Evolutionary conservation across 2,113 vertebrate genomes (phyloP).

Genomic region (Elachura formosa): DNA sequence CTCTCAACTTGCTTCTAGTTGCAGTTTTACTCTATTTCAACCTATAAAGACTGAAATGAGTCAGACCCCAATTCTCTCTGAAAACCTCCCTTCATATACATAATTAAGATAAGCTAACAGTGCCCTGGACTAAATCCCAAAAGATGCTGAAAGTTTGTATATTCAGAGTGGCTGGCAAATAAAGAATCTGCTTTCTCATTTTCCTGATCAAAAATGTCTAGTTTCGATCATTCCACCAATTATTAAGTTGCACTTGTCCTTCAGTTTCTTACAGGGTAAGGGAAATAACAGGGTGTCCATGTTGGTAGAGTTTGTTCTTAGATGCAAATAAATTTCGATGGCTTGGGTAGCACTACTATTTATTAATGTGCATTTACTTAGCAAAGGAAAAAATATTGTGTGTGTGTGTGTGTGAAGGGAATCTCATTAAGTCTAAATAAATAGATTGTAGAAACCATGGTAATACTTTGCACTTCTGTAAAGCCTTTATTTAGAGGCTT

Average conservation of each 20-base stretch:
- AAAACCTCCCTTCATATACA: background rate
- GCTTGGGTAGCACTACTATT: background rate
- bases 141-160: background rate
- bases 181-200: background rate
- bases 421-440: conserved; percentile 61
- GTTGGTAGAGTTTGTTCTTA: background rate
- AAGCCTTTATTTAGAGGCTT: conserved; percentile 45
- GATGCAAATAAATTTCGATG: background rate
- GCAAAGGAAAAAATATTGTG: background rate
- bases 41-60: background rate
- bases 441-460: conserved; percentile 27
- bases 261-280: background rate
- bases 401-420: background rate
- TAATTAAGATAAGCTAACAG: background rate
- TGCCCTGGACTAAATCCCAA: background rate
- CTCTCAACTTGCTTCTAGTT: background rate
- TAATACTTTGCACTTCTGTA: conserved; percentile 46
- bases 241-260: background rate
- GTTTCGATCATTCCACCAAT: background rate
- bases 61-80: background rate
- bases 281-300: background rate
- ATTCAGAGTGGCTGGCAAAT: background rate
- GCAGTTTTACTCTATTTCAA: background rate
- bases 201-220: background rate
- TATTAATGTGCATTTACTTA: conserved; percentile 12